These are phyloP conservation scores for Cheilosia soror DNA, from an alignment of 2,888 invertebrate species.

Conservation along the genomic window DNA sequence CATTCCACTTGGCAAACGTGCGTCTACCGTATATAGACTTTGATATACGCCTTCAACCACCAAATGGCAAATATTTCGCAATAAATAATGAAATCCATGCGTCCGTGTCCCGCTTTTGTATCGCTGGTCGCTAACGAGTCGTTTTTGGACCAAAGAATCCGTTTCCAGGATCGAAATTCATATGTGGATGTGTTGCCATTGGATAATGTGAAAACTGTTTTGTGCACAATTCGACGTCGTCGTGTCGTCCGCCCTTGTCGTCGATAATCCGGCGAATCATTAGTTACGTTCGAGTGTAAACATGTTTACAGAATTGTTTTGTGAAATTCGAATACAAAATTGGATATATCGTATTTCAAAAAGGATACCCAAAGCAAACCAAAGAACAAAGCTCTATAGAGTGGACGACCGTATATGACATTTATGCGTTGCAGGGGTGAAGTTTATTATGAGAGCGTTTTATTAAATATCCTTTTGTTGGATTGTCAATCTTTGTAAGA, in stretches of 20 bases:
- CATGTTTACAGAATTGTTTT: conserved; percentile 62
- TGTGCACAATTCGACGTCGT: conserved; percentile 41
- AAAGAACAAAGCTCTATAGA: conserved; percentile 14
- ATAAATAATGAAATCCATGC: conserved; percentile 74
- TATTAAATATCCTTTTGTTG: conserved; percentile 47
- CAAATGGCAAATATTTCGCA: conserved; percentile 75
- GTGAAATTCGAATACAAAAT: conserved; percentile 32
- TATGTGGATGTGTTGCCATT: background rate
- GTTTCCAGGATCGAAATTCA: conserved; percentile 3
- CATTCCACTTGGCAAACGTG: conserved; percentile 34
- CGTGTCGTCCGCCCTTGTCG: conserved; percentile 2
- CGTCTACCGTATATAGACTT: conserved; percentile 21
- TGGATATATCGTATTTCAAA: conserved; percentile 40
- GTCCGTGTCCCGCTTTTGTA: conserved; percentile 55
- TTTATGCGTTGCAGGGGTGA: conserved; percentile 16
- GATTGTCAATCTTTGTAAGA: conserved; percentile 57
- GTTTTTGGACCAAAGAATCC: conserved; percentile 36
- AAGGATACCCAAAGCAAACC: conserved; percentile 6
- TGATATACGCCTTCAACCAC: conserved; percentile 73
- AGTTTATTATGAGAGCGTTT: conserved; percentile 35
- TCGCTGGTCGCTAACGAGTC: conserved; percentile 39
- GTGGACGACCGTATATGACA: background rate
- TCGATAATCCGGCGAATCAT: conserved; percentile 65
- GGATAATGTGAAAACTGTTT: conserved; percentile 69
- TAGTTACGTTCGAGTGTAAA: conserved; percentile 65